Base-by-base conservation (phyloP, 2,888 invertebrate species). In the Agrotis puta region DNA sequence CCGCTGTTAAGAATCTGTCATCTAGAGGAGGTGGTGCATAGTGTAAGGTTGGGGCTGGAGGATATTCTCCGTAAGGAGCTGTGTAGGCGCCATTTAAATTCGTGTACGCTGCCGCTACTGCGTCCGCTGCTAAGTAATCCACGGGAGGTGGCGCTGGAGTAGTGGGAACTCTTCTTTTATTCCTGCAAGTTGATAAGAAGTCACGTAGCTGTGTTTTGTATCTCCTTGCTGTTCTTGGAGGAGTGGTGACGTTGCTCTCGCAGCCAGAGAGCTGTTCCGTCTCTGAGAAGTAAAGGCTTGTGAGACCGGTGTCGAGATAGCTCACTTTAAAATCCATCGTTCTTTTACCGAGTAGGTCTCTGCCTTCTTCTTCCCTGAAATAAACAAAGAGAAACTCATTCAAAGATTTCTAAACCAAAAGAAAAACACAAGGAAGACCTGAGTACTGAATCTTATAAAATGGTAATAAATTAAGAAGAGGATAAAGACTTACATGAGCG, bases 241-340 rank as follows among this genome's bases (percentile, higher is more conserved):
- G 98, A 0, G 95, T 94, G 66, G 97, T 97, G 65, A 97, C 97
- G 64, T 96, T 96, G 20, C 97, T 96, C 79, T 96, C 97, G 70
- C 97, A 97, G 54, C 97, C 95, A 3, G 97, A 95, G 22, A 98
- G 94, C 91, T 98, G 98, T 90, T 98, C 98, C 57, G 97, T 97
- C 89, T 99, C 99, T 11, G 98, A 98, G 94, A 99, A 98, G 94
- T 99, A 99, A 69, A 98, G 97, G 89, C 98, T 99, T 20, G 98
- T 98, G 80, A 99, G 96, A 20, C 99, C 99, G 0, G 99, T 99
- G 92, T 99, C 99, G 88, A 99, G 97, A 94, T 99, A 99, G 92
- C 99, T 99, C 69, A 99, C 99, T 97, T 99, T 99, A 94, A 99
- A 99, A 94, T 99, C 99, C 98, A 99, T 99, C 9, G 99, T 99